Conservation (phyloP, 2,888 invertebrate species). For the Phytoseiulus persimilis region DNA sequence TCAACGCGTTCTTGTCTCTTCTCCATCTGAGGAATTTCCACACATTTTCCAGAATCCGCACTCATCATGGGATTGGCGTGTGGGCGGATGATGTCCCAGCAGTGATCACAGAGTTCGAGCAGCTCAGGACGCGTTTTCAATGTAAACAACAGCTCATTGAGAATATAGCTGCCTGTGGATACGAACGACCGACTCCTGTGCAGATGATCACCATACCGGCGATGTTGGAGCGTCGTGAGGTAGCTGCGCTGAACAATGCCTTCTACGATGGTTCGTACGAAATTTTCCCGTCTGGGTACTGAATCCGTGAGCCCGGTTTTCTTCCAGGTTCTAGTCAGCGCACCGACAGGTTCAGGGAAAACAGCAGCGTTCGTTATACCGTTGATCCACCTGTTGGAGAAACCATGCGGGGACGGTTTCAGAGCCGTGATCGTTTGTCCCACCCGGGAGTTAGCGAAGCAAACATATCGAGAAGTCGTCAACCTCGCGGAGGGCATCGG, state of each 20-base stretch:
- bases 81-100: constrained; percentile 70
- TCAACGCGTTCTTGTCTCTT: too few species aligned
- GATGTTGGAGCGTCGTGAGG: constrained; percentile 61
- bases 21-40: too few species aligned
- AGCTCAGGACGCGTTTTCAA: constrained; percentile 56
- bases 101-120: constrained; percentile 55
- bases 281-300: not conserved
- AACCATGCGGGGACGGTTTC: constrained; percentile 65
- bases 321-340: constrained; percentile 71
- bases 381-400: constrained; percentile 64
- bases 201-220: constrained; percentile 87
- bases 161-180: constrained; percentile 64
- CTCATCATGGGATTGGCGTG: constrained; percentile 66
- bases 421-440: constrained; percentile 82
- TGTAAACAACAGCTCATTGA: constrained; percentile 59
- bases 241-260: constrained; percentile 49
- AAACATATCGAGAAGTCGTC: constrained; percentile 66
- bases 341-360: constrained; percentile 95
- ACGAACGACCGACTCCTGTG: constrained; percentile 70
- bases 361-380: constrained; percentile 89
- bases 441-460: constrained; percentile 83
- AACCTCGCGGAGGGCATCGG: constrained; percentile 66
- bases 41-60: constrained; percentile 58
- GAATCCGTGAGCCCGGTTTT: not conserved
- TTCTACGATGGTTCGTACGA: too few species aligned